Base-by-base conservation (phyloP, 2,888 invertebrate species). In the Busseola fusca region DNA sequence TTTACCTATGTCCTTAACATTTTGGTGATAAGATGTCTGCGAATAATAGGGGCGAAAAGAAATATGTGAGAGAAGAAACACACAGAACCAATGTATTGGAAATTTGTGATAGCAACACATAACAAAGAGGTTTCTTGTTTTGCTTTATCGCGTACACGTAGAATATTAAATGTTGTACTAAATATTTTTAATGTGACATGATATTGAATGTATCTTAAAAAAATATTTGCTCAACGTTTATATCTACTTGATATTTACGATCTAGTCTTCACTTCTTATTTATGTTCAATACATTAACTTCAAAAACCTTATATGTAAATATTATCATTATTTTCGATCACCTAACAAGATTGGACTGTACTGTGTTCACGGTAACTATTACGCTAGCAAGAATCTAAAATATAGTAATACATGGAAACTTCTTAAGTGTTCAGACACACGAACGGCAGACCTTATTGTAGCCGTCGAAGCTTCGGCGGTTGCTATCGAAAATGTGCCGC, bases 31-130 rank as follows among this genome's bases (percentile, higher is more conserved):
- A 64, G 59, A 57, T 69, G 37, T 81, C 58, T 74, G 30, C 3
- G 37, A 74, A 65, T 72, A 82, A 74, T 56, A 60, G 58, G 58
- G n/a, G 40, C n/a, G 50, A 30, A 45, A 72, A 69, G 30, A 80
- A 67, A 74, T 78, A 82, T 67, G 66, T 63, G 69, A 25, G 60
- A 68, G 64, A 76, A 73, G 83, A 83, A 66, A 67, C 68, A 63
- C 16, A 3, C 16, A 67, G 14, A 64, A 57, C 27, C 76, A 76
- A 72, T 83, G 63, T 81, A 80, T 69, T 83, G 81, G 83, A 81
- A 81, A 76, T 72, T 71, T 58, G 57, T 62, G 73, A 73, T 80
- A 80, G 37, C 69, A 62, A 58, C 30, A 64, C 58, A 30, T 66
- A 66, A 30, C 56, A 34, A 66, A 64, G 52, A 52, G 30, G 6